Evolutionary conservation across 2,797 vertebrate species (phyloP).

Genomic region (Cryptoprocta ferox): DNA sequence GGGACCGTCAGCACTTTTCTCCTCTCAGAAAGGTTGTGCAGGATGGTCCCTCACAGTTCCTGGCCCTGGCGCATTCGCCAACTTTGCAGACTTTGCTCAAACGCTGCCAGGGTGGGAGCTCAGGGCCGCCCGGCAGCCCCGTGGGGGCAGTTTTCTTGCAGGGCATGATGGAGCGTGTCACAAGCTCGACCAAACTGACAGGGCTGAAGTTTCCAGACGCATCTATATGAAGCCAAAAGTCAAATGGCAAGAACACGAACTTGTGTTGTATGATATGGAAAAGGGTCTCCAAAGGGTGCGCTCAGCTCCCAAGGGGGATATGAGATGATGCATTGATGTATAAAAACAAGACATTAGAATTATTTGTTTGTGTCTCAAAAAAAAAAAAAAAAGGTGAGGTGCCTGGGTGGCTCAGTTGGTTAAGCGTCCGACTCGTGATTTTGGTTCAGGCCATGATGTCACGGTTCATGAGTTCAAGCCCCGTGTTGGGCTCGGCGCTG

Average conservation of each 20-base stretch:
- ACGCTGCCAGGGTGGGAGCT: background rate
- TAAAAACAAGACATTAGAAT: background rate
- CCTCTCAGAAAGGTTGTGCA: background rate
- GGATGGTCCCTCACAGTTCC: background rate
- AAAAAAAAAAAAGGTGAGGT: background rate
- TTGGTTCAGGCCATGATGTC: too few relatives aligned
- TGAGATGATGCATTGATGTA: background rate
- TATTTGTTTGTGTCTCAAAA: background rate
- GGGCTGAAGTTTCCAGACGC: background rate
- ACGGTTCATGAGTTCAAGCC: too few relatives aligned
- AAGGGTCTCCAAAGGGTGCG: background rate
- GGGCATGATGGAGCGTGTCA: background rate
- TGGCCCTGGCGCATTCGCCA: background rate
- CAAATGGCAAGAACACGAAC: background rate
- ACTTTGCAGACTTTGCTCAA: background rate
- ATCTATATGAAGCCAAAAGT: background rate
- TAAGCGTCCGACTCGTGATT: too few relatives aligned
- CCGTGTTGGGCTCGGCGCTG: too few relatives aligned
- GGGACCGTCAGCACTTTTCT: slow-evolving; percentile 22
- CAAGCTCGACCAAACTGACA: background rate
- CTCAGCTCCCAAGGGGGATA: background rate
- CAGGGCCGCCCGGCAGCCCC: background rate
- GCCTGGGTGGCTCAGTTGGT: too few relatives aligned
- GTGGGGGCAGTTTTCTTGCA: background rate
- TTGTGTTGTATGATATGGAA: background rate